Conservation (phyloP, 2,797 vertebrate species). For the Pseudochromis fuscus region DNA sequence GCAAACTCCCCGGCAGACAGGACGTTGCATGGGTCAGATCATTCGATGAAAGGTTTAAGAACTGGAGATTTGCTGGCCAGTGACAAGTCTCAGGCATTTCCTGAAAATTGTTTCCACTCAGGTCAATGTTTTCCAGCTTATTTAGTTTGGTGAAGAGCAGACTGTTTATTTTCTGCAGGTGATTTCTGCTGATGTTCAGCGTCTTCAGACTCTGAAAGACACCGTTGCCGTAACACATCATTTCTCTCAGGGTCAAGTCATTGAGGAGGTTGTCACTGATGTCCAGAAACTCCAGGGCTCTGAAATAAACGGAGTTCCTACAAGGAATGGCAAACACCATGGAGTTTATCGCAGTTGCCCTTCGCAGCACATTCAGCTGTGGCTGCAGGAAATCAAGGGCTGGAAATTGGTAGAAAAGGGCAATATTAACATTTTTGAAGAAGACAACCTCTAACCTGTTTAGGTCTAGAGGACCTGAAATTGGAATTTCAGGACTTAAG, state of each 20-base stretch:
- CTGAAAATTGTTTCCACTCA: slow-evolving; percentile 81
- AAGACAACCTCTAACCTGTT: slow-evolving; percentile 42
- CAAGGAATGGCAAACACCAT: slow-evolving; percentile 82
- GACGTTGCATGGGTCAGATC: slow-evolving; percentile 51
- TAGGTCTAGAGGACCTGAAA: background rate
- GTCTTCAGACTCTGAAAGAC: slow-evolving; percentile 70
- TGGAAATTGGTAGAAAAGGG: slow-evolving; percentile 72
- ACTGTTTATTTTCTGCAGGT: slow-evolving; percentile 72
- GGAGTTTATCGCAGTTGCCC: slow-evolving; percentile 68
- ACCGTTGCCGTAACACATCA: slow-evolving; percentile 68
- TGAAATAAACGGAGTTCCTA: slow-evolving; percentile 27
- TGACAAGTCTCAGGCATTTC: slow-evolving; percentile 68
- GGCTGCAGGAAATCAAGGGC: slow-evolving; percentile 31
- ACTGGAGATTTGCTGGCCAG: slow-evolving; percentile 80
- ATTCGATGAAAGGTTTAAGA: slow-evolving; percentile 83
- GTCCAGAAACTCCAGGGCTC: slow-evolving; percentile 80
- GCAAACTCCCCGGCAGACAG: slow-evolving; percentile 58
- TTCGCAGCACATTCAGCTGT: slow-evolving; percentile 57
- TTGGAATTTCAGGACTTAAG: accelerated
- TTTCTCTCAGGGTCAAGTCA: slow-evolving; percentile 66
- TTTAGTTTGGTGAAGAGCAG: slow-evolving; percentile 46
- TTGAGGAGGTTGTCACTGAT: slow-evolving; percentile 79
- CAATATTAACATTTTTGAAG: slow-evolving; percentile 61
- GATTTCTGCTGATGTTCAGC: slow-evolving; percentile 79
- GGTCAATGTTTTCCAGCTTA: slow-evolving; percentile 78